A percentile compares a stretch with the other conserved stretches of the same genome.
phyloP scores from a whole-genome alignment of 2,113 vertebrate genomes.

The Perca flavescens region DNA sequence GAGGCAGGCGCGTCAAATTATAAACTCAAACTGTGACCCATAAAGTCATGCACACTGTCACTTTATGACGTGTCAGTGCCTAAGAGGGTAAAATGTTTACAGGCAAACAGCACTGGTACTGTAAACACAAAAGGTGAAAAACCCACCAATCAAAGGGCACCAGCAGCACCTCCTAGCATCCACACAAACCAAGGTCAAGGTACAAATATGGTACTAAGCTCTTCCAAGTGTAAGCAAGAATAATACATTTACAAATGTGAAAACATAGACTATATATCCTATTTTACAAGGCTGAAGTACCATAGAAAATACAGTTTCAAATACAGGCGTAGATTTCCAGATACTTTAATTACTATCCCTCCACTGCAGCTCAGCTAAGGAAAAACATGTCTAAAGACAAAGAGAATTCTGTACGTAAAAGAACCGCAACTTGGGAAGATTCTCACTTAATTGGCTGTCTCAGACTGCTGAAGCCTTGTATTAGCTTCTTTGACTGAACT shows the following conservation, averaged over 20 bases:
- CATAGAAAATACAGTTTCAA: not conserved
- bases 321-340: slow-evolving; percentile 5
- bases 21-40: not conserved
- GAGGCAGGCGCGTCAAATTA: not conserved
- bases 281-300: not conserved
- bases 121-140: not conserved
- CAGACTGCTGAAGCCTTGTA: not conserved
- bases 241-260: not conserved
- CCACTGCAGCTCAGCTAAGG: slow-evolving; percentile 1
- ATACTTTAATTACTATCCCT: not conserved
- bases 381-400: not conserved
- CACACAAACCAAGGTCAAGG: not conserved
- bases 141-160: not conserved
- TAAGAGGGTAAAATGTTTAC: not conserved
- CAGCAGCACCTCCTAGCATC: not conserved
- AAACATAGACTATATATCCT: not conserved
- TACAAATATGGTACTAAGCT: not conserved
- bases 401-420: slow-evolving; percentile 4
- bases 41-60: not conserved
- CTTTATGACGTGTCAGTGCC: not conserved
- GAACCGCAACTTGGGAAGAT: not conserved
- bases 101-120: not conserved
- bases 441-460: slow-evolving; percentile 17
- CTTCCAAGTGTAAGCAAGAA: not conserved
- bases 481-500: not conserved